phyloP scores from a whole-genome alignment of 2,113 vertebrate genomes.

The Entomyzon cyanotis region DNA sequence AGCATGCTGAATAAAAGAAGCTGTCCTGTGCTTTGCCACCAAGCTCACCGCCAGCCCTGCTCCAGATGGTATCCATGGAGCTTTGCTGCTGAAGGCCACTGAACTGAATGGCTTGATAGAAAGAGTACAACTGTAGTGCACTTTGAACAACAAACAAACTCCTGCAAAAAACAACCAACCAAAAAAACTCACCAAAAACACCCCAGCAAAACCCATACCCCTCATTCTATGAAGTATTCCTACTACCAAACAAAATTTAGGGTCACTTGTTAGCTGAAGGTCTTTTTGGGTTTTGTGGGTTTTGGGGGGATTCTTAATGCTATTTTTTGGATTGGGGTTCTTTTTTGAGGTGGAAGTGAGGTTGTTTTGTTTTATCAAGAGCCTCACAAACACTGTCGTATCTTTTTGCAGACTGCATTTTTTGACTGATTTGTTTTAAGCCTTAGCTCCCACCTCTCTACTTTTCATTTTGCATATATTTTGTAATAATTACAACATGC shows the following conservation, averaged over 20 bases:
- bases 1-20: accelerated
- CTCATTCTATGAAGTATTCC: background rate
- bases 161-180: background rate
- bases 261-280: background rate
- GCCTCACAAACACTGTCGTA: background rate
- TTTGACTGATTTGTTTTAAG: background rate
- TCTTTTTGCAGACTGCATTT: background rate
- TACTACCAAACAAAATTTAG: background rate
- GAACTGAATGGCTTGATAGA: background rate
- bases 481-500: background rate
- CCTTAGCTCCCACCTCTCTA: background rate
- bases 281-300: background rate
- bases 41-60: background rate
- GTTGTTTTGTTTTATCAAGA: background rate
- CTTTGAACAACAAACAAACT: background rate
- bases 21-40: background rate
- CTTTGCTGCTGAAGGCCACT: background rate
- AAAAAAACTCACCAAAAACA: background rate
- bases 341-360: no score
- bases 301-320: background rate
- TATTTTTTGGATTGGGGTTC: accelerated
- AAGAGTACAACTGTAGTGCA: background rate
- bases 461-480: background rate
- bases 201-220: background rate
- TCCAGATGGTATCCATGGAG: background rate